A percentile compares a stretch with the other conserved stretches of the same genome.
Evolutionary conservation across 2,888 invertebrate genomes (phyloP).

Genomic region (Asteroscopus sphinx): DNA sequence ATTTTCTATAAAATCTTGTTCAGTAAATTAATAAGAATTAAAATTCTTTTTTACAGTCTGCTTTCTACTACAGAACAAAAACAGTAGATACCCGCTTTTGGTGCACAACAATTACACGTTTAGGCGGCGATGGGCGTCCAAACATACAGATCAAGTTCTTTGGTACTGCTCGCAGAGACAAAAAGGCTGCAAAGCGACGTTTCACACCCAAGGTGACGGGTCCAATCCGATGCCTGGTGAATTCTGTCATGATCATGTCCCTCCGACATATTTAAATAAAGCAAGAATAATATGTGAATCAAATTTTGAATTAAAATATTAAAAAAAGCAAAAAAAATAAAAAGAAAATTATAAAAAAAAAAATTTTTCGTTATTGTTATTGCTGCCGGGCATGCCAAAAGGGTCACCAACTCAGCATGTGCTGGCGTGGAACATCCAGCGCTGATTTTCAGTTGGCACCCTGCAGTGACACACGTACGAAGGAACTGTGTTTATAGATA

Average conservation of each 20-base stretch:
- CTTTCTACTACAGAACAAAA: slow-evolving; percentile 28
- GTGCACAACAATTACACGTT: slow-evolving; percentile 46
- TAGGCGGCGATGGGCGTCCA: slow-evolving; percentile 17
- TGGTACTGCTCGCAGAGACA: slow-evolving; percentile 27
- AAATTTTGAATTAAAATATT: slow-evolving; percentile 11
- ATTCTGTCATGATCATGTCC: slow-evolving; percentile 16
- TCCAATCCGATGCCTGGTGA: neutral
- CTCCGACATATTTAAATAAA: slow-evolving; percentile 6
- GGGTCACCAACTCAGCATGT: no score
- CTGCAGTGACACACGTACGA: no score
- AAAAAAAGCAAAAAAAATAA: no score
- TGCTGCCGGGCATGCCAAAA: no score
- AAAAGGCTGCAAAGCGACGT: slow-evolving; percentile 27
- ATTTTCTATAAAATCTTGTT: no score
- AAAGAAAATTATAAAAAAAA: no score
- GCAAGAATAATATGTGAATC: slow-evolving; percentile 9
- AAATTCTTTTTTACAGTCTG: slow-evolving; percentile 6
- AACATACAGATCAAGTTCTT: slow-evolving; percentile 5
- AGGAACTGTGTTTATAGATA: no score
- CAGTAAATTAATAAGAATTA: neutral
- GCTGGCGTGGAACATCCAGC: no score
- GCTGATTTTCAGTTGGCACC: no score
- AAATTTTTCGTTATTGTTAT: no score
- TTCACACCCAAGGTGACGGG: neutral
- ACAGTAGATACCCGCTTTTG: slow-evolving; percentile 50